Percentiles rank a stretch among this genome's conserved stretches.
phyloP scores from a whole-genome alignment of 2,113 vertebrate genomes.

The Lipotes vexillifer region DNA sequence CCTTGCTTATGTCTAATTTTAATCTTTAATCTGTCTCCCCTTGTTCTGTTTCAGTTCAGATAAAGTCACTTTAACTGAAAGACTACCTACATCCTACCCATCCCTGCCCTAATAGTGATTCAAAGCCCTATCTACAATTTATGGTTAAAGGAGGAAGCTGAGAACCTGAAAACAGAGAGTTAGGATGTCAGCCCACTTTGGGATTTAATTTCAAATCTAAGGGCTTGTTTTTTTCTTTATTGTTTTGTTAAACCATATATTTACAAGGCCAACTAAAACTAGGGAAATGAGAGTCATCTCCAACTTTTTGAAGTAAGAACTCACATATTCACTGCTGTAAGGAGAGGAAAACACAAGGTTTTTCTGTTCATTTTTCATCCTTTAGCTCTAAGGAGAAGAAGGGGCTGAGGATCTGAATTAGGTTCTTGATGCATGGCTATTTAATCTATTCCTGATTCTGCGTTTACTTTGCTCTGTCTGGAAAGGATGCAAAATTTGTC shows the following conservation, averaged over 20 bases:
- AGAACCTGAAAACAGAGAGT: background rate
- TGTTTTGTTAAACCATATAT: background rate
- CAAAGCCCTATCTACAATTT: background rate
- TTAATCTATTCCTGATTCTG: slow-evolving; percentile 63
- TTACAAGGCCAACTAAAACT: background rate
- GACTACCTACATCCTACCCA: fast-evolving
- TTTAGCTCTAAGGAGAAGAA: background rate
- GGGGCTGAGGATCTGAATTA: background rate
- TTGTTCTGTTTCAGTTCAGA: background rate
- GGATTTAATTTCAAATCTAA: background rate
- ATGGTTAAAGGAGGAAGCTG: background rate
- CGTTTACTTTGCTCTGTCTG: slow-evolving; percentile 62
- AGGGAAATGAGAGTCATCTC: background rate
- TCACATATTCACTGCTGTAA: background rate
- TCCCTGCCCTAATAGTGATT: background rate
- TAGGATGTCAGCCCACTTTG: background rate
- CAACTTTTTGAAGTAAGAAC: background rate
- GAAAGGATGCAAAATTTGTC: slow-evolving; percentile 65
- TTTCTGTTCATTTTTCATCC: slow-evolving; percentile 30
- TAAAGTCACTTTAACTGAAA: background rate
- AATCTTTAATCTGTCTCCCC: background rate
- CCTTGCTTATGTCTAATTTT: background rate
- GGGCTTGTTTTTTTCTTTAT: background rate
- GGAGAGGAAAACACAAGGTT: background rate
- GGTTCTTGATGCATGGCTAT: background rate